phyloP scores from a whole-genome alignment of 1,140 invertebrate species.

The Sycophaga agraensis region DNA sequence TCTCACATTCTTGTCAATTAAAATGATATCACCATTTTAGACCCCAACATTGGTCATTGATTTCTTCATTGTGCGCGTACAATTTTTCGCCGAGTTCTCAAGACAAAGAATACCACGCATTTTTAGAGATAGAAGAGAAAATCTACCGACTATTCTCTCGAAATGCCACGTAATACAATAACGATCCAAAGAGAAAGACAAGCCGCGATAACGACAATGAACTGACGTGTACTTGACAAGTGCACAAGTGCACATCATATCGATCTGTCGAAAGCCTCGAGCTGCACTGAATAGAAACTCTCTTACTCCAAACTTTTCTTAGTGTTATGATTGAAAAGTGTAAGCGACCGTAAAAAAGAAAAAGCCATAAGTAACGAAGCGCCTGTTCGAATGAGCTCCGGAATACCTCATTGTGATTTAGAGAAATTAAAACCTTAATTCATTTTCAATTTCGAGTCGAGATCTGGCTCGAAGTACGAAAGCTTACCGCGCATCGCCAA shows the following conservation, averaged over 20 bases:
- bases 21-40: too few relatives aligned
- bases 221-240: constrained; percentile 20
- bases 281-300: not conserved
- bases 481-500: too few relatives aligned
- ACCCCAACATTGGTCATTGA: too few relatives aligned
- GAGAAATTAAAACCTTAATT: constrained; percentile 62
- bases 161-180: too few relatives aligned
- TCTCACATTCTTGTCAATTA: too few relatives aligned
- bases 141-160: too few relatives aligned
- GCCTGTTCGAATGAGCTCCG: constrained; percentile 52
- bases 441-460: constrained; percentile 55
- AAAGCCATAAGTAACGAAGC: constrained; percentile 56
- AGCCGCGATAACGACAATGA: not conserved
- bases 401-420: constrained; percentile 48
- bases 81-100: too few relatives aligned
- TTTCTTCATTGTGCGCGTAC: too few relatives aligned
- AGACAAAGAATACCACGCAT: too few relatives aligned
- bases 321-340: not conserved
- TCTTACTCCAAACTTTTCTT: not conserved
- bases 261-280: not conserved
- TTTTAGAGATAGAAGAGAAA: too few relatives aligned
- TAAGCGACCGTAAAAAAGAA: constrained; percentile 44
- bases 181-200: too few relatives aligned
- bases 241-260: constrained; percentile 6
- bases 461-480: constrained; percentile 30